These are phyloP conservation scores for Elaphurus davidianus DNA, from an alignment of 2,113 vertebrate genomes.

Conservation along the genomic window DNA sequence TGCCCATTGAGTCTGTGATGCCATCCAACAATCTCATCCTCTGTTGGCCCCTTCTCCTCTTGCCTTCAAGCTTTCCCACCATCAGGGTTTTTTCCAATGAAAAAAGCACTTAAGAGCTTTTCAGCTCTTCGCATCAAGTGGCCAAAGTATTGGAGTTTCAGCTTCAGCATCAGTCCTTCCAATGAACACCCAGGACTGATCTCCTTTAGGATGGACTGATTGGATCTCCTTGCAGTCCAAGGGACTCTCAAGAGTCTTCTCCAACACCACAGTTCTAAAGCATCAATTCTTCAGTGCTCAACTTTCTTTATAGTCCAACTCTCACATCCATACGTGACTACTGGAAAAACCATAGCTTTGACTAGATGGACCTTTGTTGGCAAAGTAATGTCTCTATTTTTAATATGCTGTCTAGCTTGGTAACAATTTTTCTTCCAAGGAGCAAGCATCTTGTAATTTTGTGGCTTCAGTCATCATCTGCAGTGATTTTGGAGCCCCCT, in stretches of 20 bases:
- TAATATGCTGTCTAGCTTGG: not conserved
- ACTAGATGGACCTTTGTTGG: not conserved
- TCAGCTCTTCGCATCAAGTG: accelerated
- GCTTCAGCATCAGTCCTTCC: not conserved
- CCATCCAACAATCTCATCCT: not conserved
- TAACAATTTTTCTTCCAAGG: not conserved
- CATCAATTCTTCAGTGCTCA: not conserved
- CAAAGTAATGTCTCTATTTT: not conserved
- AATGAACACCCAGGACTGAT: not conserved
- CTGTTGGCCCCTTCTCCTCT: not conserved
- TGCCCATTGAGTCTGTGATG: not conserved
- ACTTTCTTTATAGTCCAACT: not conserved
- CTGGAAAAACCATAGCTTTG: not conserved
- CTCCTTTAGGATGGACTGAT: not conserved
- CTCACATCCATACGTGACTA: not conserved
- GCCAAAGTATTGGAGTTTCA: accelerated
- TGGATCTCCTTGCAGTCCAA: not conserved
- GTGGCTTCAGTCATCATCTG: not conserved
- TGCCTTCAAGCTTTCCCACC: not conserved
- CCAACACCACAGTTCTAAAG: not conserved
- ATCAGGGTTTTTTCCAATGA: not conserved
- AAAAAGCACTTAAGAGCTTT: too few relatives aligned
- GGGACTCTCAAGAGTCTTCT: not conserved
- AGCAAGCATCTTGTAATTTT: not conserved
- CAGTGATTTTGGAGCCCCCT: not conserved